Evolutionary conservation across 2,888 invertebrate genomes (phyloP).

Genomic region (Pandemis cinnamomeana): DNA sequence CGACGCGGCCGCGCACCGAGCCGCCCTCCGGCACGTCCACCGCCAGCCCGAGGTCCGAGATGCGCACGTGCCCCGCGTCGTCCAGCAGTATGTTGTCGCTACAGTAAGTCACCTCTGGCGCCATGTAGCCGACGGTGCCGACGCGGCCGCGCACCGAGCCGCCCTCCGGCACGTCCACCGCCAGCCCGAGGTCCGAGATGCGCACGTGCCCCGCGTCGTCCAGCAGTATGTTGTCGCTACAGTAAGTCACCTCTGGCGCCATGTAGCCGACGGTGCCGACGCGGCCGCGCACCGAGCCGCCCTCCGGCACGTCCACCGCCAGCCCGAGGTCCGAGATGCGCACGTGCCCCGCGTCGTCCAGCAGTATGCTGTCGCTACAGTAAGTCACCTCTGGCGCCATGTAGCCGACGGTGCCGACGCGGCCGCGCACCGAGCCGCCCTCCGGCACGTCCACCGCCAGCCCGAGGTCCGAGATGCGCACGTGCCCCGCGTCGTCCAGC

Average conservation of each 20-base stretch:
- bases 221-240: too few species aligned
- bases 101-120: too few species aligned
- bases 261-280: conserved; percentile 99
- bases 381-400: conserved; percentile 91
- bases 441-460: conserved; percentile 99
- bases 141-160: conserved; percentile 98
- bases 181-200: conserved; percentile 99
- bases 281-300: conserved; percentile 97
- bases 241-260: conserved; percentile 87
- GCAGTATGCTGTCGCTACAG: too few species aligned
- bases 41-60: conserved; percentile 99
- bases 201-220: conserved; percentile 99
- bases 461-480: conserved; percentile 99
- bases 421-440: conserved; percentile 97
- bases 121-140: conserved; percentile 99
- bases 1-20: conserved; percentile 97
- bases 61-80: conserved; percentile 99
- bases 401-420: conserved; percentile 99
- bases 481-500: conserved; percentile 98
- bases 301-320: conserved; percentile 99
- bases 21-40: conserved; percentile 99
- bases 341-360: conserved; percentile 99
- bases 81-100: too few species aligned
- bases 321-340: conserved; percentile 99
- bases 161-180: conserved; percentile 98